Base-by-base conservation (phyloP, 37 sponge, comb jelly and placozoan species). In the Eunapius fragilis region DNA sequence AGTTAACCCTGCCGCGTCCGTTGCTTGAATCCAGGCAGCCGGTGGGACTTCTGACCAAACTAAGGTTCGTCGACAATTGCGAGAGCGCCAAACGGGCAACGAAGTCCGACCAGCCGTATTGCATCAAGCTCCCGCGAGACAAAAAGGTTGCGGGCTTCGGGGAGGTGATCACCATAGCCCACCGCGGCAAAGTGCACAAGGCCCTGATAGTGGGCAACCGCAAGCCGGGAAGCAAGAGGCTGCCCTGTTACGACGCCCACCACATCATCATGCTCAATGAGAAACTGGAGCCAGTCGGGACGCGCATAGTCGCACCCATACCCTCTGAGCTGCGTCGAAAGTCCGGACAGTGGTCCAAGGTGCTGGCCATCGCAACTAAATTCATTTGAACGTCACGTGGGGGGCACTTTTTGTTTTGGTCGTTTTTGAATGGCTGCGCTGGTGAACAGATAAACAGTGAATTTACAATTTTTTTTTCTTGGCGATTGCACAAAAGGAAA, bases 231-330 rank as follows among this genome's bases (percentile, higher is more conserved):
- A 87, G 92, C 71, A 87, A 87, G 80, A 69, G 41, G 26, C 80
- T 87, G 24, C 92, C 92, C 67, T 68, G 92, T 23, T 90, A 90
- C 37, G 94, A 94, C 49, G 14, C 33, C 12, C 70, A 87, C 77
- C 78, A 87, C 69, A 87, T 94, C 19, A 80, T 90, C 23, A 77
- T 94, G 30, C 70, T 94, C 36, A 87, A 94, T 27, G 82, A 90
- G 17, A 94, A 94, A 58, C 67, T 75, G 28, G 91, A 94, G 68
- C 94, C 94, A 7, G 79, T 94, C 13, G 94, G 92, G 27, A 94
- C 94, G n/a, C 84, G 94, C 0, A 87, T 94, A 7, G 70, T 82
- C 19, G 87, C 80, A 10, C 94, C 94, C 12, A 70, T 94, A 6
- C 94, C 94, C 1, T 88, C 94, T 7, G 67, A 79, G 7, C 36